Evolutionary conservation across 2,888 invertebrate species (phyloP), one percentile per base, ranked within the genome.

Genomic region (Ormyrus nitidulus): DNA sequence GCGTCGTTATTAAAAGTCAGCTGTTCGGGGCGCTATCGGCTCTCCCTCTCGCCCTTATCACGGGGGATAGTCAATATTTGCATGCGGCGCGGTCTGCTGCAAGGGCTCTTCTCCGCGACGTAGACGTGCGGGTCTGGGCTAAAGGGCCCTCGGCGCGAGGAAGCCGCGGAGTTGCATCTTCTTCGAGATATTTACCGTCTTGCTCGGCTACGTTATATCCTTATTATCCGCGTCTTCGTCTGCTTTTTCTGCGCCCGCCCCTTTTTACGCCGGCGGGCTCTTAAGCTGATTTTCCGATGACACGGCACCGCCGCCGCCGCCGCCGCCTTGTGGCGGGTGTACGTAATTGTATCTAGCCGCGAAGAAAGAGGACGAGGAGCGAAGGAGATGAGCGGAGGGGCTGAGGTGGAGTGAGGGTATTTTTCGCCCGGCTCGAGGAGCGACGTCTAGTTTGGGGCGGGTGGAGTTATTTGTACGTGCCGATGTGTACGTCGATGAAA

Each of bases 1-100:
- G 34, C 61, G 58, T 10, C 46, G 53, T 76, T 78, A 73, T 78
- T 61, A 72, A 68, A 72, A 62, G 59, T 72, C 77, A 71, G 78
- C 72, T 72, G 72, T 73, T 73, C 10, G 49, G 34, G 4, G 34
- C 34, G 34, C 34, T 34, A 34, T 34, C 34, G 34, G 34, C 34
- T 34, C 34, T 34, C 34, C 4, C 34, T 34, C 34, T 34, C 34
- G 34, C 34, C 34, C 34, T 34, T 34, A 34, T 34, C 8, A 5
- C 10, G 19, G 49, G 58, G 71, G 78, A 84, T 83, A 87, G 89
- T 89, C 89, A 90, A 90, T 90, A 90, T 90, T 90, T 90, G 88
- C 87, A 88, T 87, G 89, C 87, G 85, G 86, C 86, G 80, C 34
- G 85, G 88, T 85, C 83, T 85, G 84, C 85, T 83, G 86, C 83